Evolutionary conservation across 2,797 vertebrate species (phyloP).

Genomic region (Chrysocyon brachyurus): DNA sequence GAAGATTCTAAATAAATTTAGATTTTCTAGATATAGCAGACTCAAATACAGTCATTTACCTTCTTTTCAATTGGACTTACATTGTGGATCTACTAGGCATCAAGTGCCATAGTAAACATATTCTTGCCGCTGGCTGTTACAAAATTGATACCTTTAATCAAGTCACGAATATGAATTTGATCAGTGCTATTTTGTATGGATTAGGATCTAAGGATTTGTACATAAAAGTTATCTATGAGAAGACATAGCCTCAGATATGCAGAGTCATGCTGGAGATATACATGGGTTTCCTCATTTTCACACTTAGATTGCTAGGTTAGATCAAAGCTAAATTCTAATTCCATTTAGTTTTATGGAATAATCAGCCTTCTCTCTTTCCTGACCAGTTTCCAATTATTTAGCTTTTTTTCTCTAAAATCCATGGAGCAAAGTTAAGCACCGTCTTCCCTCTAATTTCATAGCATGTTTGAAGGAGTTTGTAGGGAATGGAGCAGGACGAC

Average conservation of each 20-base stretch:
- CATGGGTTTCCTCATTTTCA: conserved; percentile 52
- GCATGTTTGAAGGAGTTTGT: conserved; percentile 63
- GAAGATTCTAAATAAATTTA: conserved; percentile 6
- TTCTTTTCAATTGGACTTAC: background rate
- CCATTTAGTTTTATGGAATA: conserved; percentile 59
- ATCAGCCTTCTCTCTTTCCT: conserved; percentile 48
- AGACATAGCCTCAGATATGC: conserved; percentile 9
- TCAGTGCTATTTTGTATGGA: conserved; percentile 23
- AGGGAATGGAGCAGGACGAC: background rate
- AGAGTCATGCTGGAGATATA: conserved; percentile 48
- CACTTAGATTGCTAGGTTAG: conserved; percentile 58
- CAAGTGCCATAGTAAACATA: conserved; percentile 1
- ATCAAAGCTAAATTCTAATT: conserved; percentile 69
- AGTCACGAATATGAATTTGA: conserved; percentile 37
- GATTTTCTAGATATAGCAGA: background rate
- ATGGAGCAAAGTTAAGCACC: conserved; percentile 63
- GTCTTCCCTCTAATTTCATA: conserved; percentile 64
- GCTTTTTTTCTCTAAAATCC: conserved; percentile 52
- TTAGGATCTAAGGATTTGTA: conserved; percentile 38
- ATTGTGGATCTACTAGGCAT: background rate
- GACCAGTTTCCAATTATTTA: conserved; percentile 71
- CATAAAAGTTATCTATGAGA: conserved; percentile 40
- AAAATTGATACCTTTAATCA: conserved; percentile 60
- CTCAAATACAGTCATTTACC: background rate
- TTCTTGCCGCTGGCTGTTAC: background rate